Evolutionary conservation across 1,140 invertebrate genomes (phyloP).

Genomic region (Brachionus paranguensis): DNA sequence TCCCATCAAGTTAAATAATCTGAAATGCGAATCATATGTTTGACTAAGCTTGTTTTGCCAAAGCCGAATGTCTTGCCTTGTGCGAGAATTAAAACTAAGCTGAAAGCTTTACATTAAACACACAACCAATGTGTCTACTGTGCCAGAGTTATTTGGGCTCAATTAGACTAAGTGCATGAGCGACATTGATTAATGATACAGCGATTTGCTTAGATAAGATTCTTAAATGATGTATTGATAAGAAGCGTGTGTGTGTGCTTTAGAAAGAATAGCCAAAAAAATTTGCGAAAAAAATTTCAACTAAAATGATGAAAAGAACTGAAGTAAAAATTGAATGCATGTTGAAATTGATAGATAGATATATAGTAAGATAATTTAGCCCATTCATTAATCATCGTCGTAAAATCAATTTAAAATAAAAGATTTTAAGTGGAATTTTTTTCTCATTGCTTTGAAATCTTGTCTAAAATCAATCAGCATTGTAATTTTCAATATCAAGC

Average conservation of each 20-base stretch:
- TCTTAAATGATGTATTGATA: not conserved
- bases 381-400: slow-evolving; percentile 16
- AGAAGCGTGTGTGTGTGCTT: not conserved
- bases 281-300: not conserved
- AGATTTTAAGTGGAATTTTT: not conserved
- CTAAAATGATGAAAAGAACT: not conserved
- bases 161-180: not conserved
- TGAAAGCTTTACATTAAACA: not conserved
- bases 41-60: not conserved
- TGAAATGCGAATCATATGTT: not conserved
- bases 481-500: not conserved
- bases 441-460: not conserved
- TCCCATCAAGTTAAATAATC: not conserved
- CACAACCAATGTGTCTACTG: not conserved
- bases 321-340: not conserved
- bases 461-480: slow-evolving; percentile 7
- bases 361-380: not conserved
- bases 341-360: slow-evolving; percentile 13
- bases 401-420: slow-evolving; percentile 18
- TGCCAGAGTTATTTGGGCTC: not conserved
- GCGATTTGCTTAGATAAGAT: not conserved
- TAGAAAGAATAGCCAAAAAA: not conserved
- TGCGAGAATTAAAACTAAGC: not conserved
- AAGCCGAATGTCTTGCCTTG: not conserved
- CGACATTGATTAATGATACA: not conserved